A percentile compares a stretch with the other conserved stretches of the same genome.
phyloP scores from a whole-genome alignment of 35 echinoderm and acorn worm genomes.

The Diadema setosum region DNA sequence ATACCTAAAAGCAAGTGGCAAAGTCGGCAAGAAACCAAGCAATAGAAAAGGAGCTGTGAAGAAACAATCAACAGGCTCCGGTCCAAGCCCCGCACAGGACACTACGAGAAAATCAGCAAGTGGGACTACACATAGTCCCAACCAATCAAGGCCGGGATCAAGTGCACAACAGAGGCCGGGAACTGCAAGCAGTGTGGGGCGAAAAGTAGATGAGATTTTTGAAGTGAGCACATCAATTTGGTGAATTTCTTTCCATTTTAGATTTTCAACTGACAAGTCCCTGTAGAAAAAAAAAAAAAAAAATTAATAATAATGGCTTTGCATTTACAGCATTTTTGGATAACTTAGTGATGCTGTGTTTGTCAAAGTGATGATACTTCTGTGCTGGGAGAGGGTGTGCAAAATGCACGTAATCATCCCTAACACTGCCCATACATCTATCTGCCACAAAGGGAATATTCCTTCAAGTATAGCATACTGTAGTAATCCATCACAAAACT shows the following conservation, averaged over 20 bases:
- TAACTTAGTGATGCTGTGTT: too few species aligned
- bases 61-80: neutral
- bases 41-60: neutral
- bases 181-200: slow-evolving; percentile 77
- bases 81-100: slow-evolving; percentile 8
- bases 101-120: neutral
- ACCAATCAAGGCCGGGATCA: neutral
- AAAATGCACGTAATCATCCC: too few species aligned
- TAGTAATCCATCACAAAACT: too few species aligned
- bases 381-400: too few species aligned
- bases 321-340: too few species aligned
- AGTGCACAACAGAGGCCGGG: slow-evolving; percentile 42
- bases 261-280: too few species aligned
- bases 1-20: slow-evolving; percentile 85
- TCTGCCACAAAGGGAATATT: too few species aligned
- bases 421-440: too few species aligned
- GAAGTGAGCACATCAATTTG: slow-evolving; percentile 40
- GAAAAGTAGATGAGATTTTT: slow-evolving; percentile 95
- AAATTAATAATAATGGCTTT: too few species aligned
- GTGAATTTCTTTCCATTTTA: neutral
- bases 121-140: neutral
- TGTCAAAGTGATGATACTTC: too few species aligned
- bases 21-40: slow-evolving; percentile 78
- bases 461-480: too few species aligned
- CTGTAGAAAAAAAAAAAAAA: too few species aligned